Conservation (phyloP, 2,888 invertebrate species). For the Drosophila siamana region DNA sequence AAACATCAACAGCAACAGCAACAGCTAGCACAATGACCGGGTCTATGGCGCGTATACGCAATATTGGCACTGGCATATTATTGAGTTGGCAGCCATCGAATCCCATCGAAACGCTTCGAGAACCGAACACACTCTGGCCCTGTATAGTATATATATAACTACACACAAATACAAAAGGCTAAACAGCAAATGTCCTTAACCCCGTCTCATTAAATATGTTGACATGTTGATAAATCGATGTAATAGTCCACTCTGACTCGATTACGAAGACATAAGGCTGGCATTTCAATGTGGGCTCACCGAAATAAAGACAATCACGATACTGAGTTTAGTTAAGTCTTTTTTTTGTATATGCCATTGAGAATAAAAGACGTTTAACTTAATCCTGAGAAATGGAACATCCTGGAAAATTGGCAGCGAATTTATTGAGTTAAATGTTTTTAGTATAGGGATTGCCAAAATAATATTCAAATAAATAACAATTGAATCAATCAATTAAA, state of each 20-base stretch:
- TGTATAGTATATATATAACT: neutral
- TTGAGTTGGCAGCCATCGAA: constrained; percentile 58
- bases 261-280: constrained; percentile 23
- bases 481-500: no score
- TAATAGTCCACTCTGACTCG: constrained; percentile 52
- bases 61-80: constrained; percentile 74
- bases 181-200: constrained; percentile 66
- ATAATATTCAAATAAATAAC: no score
- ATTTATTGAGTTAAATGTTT: no score
- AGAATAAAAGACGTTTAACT: neutral
- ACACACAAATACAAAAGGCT: neutral
- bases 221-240: constrained; percentile 80
- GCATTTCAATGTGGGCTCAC: constrained; percentile 7
- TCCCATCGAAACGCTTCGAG: constrained; percentile 37
- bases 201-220: constrained; percentile 79
- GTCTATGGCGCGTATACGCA: constrained; percentile 68
- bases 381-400: neutral
- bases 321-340: no score
- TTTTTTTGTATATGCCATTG: no score
- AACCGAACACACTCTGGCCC: no score
- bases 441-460: no score
- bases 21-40: constrained; percentile 59
- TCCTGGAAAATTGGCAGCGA: neutral
- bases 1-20: constrained; percentile 50
- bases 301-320: constrained; percentile 31